phyloP scores from a whole-genome alignment of 2,797 vertebrate species.

The Caiman crocodilus region DNA sequence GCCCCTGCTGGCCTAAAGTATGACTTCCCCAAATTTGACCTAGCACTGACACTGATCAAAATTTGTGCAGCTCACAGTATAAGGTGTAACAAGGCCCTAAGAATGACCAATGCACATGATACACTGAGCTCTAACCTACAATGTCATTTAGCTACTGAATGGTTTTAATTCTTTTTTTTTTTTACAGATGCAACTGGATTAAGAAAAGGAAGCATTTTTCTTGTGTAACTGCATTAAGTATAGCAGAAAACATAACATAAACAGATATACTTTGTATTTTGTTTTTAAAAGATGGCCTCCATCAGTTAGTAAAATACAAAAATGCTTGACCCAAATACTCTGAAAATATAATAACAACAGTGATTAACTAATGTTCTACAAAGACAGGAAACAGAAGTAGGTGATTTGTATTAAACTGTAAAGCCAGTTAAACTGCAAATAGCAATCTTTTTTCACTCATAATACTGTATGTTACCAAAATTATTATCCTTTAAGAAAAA shows the following conservation, averaged over 20 bases:
- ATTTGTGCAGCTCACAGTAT: no score
- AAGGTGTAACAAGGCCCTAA: no score
- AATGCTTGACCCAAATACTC: background rate
- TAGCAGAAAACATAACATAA: background rate
- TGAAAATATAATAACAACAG: background rate
- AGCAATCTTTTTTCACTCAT: background rate
- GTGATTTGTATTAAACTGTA: background rate
- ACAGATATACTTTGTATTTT: background rate
- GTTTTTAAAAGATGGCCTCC: background rate
- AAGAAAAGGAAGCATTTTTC: background rate
- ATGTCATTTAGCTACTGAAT: background rate
- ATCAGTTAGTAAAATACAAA: background rate
- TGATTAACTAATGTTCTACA: background rate
- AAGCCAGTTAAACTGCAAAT: accelerated
- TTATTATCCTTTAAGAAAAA: background rate
- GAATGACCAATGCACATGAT: no score
- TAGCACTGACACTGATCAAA: no score
- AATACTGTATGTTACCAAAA: background rate
- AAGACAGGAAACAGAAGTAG: background rate
- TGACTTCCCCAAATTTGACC: no score
- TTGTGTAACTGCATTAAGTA: background rate
- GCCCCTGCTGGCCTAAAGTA: no score
- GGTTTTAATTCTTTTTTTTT: background rate
- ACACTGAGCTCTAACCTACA: background rate
- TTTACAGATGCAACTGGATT: background rate